Evolutionary conservation across 1,140 invertebrate genomes (phyloP), one percentile per base, ranked within the genome.

Genomic region (Pseudobourletiella spinata): DNA sequence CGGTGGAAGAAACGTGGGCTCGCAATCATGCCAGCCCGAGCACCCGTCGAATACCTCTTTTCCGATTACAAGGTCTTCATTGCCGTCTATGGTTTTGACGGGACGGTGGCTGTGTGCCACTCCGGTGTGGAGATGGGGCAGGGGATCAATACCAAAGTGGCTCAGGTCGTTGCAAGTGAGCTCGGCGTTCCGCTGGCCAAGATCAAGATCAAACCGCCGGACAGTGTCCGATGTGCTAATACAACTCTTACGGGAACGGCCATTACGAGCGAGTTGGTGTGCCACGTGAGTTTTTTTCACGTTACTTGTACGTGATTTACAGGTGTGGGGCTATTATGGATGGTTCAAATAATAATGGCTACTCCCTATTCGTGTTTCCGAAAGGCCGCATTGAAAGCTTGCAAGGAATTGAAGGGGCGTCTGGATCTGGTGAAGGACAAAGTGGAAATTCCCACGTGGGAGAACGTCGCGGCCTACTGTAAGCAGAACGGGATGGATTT

Each of bases 101-200:
- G 79, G 20, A 80, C 83, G 6, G 79, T 92, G 0, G 78, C 82
- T 0, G 77, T 93, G 25, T 78, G 80, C 14, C 86, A 89, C 71
- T 87, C 84, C 48, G 88, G 87, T 28, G 82, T 89, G 29, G 89
- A 94, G 80, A 85, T 86, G 75, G 90, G 89, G 11, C 89, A 92
- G 79, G 89, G 89, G 83, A 48, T 48, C 8, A 48, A 48, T 22
- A 48, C 44, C 6, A 48, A 83, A 76, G 80, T 83, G 15, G 83
- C 84, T 22, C 89, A 92, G 80, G 83, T 87, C 1, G 86, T 81
- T 61, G 88, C 88, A 0, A 80, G 86, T 71, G 80, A 79, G 1
- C 72, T 93, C 2, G 85, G 84, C 6, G 82, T 92, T 42, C 82
- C 86, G n/a, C 61, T 91, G 44, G 79, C 83, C 0, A 78, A 81